These are phyloP conservation scores for Eubasilissa splendida DNA, from an alignment of 2,888 invertebrate genomes.

Conservation along the genomic window DNA sequence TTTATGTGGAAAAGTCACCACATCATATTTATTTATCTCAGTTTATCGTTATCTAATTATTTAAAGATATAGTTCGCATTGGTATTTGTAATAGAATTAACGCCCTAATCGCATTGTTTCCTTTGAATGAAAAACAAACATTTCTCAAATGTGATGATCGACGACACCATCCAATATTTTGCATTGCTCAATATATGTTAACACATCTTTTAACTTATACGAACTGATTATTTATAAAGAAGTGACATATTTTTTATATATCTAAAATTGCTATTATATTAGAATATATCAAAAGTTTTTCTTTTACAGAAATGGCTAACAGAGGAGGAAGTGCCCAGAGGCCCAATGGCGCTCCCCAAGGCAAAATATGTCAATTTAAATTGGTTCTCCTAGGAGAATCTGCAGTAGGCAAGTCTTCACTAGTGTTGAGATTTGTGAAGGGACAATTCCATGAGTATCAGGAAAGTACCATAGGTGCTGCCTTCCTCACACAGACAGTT, in stretches of 20 bases:
- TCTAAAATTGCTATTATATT: not conserved
- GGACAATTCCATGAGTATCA: slow-evolving; percentile 99
- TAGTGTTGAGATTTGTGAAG: slow-evolving; percentile 99
- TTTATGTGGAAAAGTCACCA: slow-evolving; percentile 39
- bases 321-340: slow-evolving; percentile 86
- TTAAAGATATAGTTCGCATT: slow-evolving; percentile 25
- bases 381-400: slow-evolving; percentile 98
- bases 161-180: not conserved
- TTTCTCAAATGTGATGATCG: slow-evolving; percentile 11
- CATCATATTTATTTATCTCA: slow-evolving; percentile 45
- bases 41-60: slow-evolving; percentile 49
- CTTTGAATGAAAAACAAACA: slow-evolving; percentile 5
- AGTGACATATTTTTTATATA: not conserved
- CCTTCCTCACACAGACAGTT: slow-evolving; percentile 99
- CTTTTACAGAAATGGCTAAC: slow-evolving; percentile 65
- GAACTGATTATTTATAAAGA: not conserved
- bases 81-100: slow-evolving; percentile 24
- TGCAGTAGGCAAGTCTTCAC: slow-evolving; percentile 99
- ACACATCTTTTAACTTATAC: slow-evolving; percentile 24
- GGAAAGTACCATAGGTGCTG: slow-evolving; percentile 99
- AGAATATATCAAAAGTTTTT: slow-evolving; percentile 1
- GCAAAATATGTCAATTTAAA: slow-evolving; percentile 99
- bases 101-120: slow-evolving; percentile 33
- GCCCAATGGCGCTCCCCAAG: slow-evolving; percentile 95
- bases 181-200: not conserved